Conservation (phyloP, 2,113 vertebrate genomes). For the Empidonax alnorum region DNA sequence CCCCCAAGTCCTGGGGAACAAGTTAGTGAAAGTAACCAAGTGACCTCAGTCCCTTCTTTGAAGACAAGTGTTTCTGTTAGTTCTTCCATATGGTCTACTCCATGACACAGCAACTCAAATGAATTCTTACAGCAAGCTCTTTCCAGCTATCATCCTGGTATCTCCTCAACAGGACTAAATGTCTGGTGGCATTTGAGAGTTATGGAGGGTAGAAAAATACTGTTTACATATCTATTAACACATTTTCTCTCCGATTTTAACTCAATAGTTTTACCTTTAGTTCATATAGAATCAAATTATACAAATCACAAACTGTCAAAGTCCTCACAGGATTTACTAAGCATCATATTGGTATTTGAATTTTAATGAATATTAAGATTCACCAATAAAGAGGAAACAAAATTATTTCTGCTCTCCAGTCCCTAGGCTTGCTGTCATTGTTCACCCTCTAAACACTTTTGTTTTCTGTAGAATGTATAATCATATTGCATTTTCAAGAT, state of each 20-base stretch:
- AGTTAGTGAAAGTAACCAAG: background rate
- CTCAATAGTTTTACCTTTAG: background rate
- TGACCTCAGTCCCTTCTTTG: background rate
- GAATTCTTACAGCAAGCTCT: background rate
- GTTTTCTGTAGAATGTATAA: background rate
- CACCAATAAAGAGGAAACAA: background rate
- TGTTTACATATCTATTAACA: background rate
- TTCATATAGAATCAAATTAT: background rate
- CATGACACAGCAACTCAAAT: background rate
- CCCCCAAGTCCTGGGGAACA: background rate
- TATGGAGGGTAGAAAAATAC: background rate
- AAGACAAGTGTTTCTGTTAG: background rate
- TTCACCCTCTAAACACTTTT: background rate
- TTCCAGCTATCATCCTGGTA: background rate
- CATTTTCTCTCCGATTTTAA: background rate
- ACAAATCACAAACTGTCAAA: background rate
- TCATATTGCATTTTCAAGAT: background rate
- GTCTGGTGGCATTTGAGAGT: background rate
- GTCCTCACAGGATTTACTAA: background rate
- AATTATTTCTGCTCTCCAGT: background rate
- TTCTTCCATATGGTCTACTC: background rate
- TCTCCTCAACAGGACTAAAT: background rate
- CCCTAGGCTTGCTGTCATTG: background rate
- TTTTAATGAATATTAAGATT: background rate
- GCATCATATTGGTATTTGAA: background rate